Evolutionary conservation across 1,140 invertebrate species (phyloP).

Genomic region (Papilio aristodemus): DNA sequence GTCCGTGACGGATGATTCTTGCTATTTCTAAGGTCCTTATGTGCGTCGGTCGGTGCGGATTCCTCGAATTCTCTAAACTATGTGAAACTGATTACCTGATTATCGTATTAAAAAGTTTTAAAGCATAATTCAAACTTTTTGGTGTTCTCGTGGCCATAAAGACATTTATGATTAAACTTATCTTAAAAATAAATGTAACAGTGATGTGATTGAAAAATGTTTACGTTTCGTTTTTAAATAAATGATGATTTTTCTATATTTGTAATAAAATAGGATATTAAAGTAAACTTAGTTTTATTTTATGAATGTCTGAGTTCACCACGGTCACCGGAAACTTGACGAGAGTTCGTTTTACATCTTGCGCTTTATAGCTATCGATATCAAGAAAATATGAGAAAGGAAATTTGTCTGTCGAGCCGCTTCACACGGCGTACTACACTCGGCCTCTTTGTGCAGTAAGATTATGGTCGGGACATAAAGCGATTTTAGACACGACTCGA

Average conservation of each 20-base stretch:
- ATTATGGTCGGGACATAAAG: slow-evolving; percentile 49
- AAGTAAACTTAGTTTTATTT: neutral
- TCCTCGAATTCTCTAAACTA: slow-evolving; percentile 36
- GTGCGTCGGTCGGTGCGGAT: slow-evolving; percentile 55
- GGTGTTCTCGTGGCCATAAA: slow-evolving; percentile 1
- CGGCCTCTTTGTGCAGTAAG: slow-evolving; percentile 65
- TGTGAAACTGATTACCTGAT: slow-evolving; percentile 13
- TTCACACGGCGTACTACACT: slow-evolving; percentile 67
- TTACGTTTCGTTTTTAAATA: slow-evolving; percentile 18
- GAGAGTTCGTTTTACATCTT: slow-evolving; percentile 71
- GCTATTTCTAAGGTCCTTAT: slow-evolving; percentile 70
- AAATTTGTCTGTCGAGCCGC: slow-evolving; percentile 73
- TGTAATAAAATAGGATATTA: neutral
- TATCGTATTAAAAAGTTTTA: slow-evolving; percentile 5
- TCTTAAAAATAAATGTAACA: slow-evolving; percentile 51
- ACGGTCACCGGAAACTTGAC: slow-evolving; percentile 61
- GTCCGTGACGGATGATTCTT: slow-evolving; percentile 73
- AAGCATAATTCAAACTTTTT: neutral
- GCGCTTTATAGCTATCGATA: slow-evolving; percentile 76
- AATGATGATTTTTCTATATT: no score
- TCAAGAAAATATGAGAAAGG: slow-evolving; percentile 79
- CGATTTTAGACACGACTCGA: slow-evolving; percentile 64
- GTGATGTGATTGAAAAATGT: slow-evolving; percentile 49
- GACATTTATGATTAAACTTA: slow-evolving; percentile 35
- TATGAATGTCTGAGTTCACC: slow-evolving; percentile 22